Percentiles rank a stretch among this genome's conserved stretches.
Conservation (phyloP, 2,797 vertebrate species). For the Nannoperca australis region DNA sequence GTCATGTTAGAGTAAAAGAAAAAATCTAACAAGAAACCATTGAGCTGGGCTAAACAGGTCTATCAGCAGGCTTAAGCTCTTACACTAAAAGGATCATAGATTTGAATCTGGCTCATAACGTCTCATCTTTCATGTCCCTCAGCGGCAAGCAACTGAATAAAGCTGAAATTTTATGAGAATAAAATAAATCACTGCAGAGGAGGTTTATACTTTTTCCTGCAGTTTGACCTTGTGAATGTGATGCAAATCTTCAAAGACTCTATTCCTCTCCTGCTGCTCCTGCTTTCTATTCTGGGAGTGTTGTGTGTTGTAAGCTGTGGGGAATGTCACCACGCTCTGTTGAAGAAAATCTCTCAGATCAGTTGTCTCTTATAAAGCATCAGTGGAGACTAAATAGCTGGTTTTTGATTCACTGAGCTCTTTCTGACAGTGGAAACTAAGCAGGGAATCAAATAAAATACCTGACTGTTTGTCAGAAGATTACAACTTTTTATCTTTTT, state of each 20-base stretch:
- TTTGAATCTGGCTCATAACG: conserved; percentile 15
- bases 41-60: neutral
- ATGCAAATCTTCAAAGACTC: conserved; percentile 44
- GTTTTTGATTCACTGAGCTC: conserved; percentile 19
- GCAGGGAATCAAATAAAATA: neutral
- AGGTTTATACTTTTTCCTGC: conserved; percentile 21
- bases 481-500: conserved; percentile 48
- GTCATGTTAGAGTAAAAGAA: too few relatives aligned
- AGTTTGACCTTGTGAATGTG: conserved; percentile 54
- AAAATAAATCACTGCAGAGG: conserved; percentile 14
- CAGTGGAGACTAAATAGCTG: conserved; percentile 19
- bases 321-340: conserved; percentile 45
- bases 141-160: conserved; percentile 1
- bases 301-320: conserved; percentile 36
- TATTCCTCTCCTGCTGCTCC: conserved; percentile 25
- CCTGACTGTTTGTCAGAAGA: neutral
- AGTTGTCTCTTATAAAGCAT: conserved; percentile 54
- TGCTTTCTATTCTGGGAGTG: conserved; percentile 69
- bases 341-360: conserved; percentile 59
- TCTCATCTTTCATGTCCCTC: conserved; percentile 21
- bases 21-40: neutral
- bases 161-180: conserved; percentile 17
- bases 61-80: neutral
- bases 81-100: neutral
- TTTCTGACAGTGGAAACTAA: conserved; percentile 31